Percentiles rank a stretch among this genome's conserved stretches.
These are phyloP conservation scores for Drosophila rubida DNA, from an alignment of 2,888 invertebrate species.

Conservation along the genomic window DNA sequence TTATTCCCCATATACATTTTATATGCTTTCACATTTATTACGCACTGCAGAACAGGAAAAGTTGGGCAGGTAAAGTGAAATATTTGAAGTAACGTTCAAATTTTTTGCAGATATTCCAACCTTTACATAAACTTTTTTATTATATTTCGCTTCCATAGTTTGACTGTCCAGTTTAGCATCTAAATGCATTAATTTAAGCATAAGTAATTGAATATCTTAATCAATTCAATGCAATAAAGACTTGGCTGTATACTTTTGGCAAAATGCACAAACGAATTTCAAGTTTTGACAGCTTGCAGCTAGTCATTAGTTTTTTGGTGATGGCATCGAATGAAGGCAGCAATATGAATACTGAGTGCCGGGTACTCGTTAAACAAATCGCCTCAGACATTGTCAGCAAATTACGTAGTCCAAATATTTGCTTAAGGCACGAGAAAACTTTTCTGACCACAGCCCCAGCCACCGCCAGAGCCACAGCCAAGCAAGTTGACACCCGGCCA, in stretches of 20 bases:
- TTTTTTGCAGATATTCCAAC: neutral
- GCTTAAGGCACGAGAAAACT: constrained; percentile 58
- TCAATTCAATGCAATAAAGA: neutral
- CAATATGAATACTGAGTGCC: constrained; percentile 1
- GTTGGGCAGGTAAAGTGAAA: neutral
- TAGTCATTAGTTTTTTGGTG: constrained; percentile 26
- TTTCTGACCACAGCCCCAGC: constrained; percentile 60
- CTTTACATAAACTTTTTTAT: neutral
- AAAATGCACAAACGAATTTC: constrained; percentile 15
- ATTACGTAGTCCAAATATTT: constrained; percentile 74
- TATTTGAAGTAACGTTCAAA: neutral
- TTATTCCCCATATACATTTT: neutral
- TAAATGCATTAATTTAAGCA: constrained; percentile 5
- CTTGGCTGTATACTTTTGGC: neutral
- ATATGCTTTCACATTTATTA: neutral
- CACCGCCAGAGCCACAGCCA: constrained; percentile 59
- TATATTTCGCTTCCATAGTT: neutral
- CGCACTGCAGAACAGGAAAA: neutral
- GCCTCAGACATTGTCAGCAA: constrained; percentile 66
- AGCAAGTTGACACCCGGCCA: constrained; percentile 71
- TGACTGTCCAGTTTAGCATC: neutral
- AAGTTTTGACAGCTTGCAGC: constrained; percentile 24
- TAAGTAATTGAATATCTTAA: neutral
- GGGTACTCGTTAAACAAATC: constrained; percentile 39
- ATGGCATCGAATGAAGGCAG: constrained; percentile 1